Evolutionary conservation across 2,888 invertebrate species (phyloP).

Genomic region (Chironomus tentans): DNA sequence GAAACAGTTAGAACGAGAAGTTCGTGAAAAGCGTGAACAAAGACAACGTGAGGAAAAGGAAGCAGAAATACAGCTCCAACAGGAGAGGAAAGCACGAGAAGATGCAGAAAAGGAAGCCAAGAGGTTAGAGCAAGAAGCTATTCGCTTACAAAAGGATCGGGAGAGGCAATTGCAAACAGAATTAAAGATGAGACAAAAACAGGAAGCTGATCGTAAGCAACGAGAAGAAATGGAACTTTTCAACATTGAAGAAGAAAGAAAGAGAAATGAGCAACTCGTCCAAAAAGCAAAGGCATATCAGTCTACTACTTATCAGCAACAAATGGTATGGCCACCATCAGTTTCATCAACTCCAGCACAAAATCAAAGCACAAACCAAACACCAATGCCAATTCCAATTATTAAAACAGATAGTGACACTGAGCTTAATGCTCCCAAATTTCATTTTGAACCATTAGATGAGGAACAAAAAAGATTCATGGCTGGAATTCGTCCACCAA

Average conservation of each 20-base stretch:
- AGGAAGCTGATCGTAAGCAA: slow-evolving; percentile 13
- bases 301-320: background rate
- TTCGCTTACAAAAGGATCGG: background rate
- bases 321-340: slow-evolving; percentile 14
- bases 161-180: background rate
- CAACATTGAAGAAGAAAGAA: slow-evolving; percentile 15
- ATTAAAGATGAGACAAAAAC: slow-evolving; percentile 1
- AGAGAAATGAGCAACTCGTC: background rate
- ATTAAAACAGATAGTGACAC: slow-evolving; percentile 20
- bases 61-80: background rate
- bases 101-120: slow-evolving; percentile 12
- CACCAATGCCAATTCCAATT: slow-evolving; percentile 2
- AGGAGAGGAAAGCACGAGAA: background rate
- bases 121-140: slow-evolving; percentile 4
- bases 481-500: slow-evolving; percentile 24
- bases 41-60: slow-evolving; percentile 3
- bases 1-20: background rate
- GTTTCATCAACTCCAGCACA: background rate
- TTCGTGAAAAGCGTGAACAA: slow-evolving; percentile 20
- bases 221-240: slow-evolving; percentile 14
- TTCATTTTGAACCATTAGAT: slow-evolving; percentile 46
- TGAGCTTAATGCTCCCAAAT: background rate
- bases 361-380: background rate
- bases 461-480: slow-evolving; percentile 40
- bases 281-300: slow-evolving; percentile 1